A percentile compares a stretch with the other conserved stretches of the same genome.
Conservation (phyloP, 2,797 vertebrate genomes). For the Chelon labrosus region DNA sequence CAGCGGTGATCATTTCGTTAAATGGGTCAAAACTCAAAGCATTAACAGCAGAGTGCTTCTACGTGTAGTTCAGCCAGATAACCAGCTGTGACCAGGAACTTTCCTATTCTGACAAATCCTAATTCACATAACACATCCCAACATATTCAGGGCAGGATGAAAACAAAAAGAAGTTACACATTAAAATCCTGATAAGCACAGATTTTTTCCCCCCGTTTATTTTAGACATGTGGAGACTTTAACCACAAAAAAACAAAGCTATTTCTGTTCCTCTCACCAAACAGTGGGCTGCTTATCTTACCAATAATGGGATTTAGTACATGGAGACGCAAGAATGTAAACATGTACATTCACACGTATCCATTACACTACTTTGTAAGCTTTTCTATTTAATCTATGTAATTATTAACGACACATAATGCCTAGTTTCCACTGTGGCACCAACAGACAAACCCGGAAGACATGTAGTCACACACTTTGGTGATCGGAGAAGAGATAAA, state of each 20-base stretch:
- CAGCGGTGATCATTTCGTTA: background rate
- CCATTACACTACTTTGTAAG: conserved; percentile 16
- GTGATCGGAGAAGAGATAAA: background rate
- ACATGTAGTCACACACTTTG: background rate
- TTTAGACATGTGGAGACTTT: too few relatives aligned
- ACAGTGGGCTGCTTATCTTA: background rate
- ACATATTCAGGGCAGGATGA: background rate
- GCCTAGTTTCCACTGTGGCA: background rate
- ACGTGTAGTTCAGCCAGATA: background rate
- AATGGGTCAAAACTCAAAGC: too few relatives aligned
- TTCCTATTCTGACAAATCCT: background rate
- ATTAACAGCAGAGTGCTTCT: background rate
- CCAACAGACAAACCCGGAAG: background rate
- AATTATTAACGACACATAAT: conserved; percentile 26
- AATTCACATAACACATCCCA: background rate
- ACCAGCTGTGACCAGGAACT: background rate
- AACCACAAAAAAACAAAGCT: background rate
- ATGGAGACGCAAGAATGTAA: conserved; percentile 52
- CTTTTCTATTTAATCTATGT: background rate
- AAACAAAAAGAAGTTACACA: background rate
- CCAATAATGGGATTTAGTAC: conserved; percentile 23
- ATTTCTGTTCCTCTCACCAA: conserved; percentile 4
- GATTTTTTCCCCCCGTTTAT: too few relatives aligned
- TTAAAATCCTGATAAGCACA: background rate
- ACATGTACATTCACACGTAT: conserved; percentile 27